A percentile compares a stretch with the other conserved stretches of the same genome.
Conservation (phyloP, 2,888 invertebrate genomes). For the Trilocha varians region DNA sequence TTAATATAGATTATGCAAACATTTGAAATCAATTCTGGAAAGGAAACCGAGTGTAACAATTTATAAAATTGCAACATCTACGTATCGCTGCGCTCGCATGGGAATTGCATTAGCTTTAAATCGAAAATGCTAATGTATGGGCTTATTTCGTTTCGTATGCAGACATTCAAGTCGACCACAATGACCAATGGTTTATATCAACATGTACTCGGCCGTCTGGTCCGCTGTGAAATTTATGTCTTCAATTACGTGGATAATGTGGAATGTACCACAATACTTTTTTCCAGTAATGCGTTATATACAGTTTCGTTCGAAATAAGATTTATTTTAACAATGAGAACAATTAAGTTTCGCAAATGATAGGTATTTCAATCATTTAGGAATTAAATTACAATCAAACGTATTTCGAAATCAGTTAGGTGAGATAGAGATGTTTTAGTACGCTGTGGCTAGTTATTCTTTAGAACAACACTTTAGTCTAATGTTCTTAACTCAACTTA, state of each 20-base stretch:
- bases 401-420: too few relatives aligned
- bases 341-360: too few relatives aligned
- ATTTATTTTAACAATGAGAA: too few relatives aligned
- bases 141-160: slow-evolving; percentile 10
- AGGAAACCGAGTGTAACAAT: neutral
- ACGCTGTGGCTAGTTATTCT: too few relatives aligned
- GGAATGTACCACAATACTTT: slow-evolving; percentile 26
- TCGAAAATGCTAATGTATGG: slow-evolving; percentile 4
- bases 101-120: neutral
- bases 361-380: too few relatives aligned
- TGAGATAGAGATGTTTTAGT: too few relatives aligned
- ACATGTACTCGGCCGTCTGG: slow-evolving; percentile 9
- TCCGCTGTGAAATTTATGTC: slow-evolving; percentile 34
- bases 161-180: slow-evolving; percentile 15
- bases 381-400: too few relatives aligned
- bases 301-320: neutral
- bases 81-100: slow-evolving; percentile 5
- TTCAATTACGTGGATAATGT: slow-evolving; percentile 18
- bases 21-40: too few relatives aligned
- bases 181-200: slow-evolving; percentile 20
- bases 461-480: too few relatives aligned
- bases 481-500: too few relatives aligned
- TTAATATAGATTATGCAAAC: too few relatives aligned
- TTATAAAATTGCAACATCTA: neutral
- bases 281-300: neutral